A percentile compares a stretch with the other conserved stretches of the same genome.
Conservation (phyloP, 2,888 invertebrate genomes). For the Cosmorhoe ocellata region DNA sequence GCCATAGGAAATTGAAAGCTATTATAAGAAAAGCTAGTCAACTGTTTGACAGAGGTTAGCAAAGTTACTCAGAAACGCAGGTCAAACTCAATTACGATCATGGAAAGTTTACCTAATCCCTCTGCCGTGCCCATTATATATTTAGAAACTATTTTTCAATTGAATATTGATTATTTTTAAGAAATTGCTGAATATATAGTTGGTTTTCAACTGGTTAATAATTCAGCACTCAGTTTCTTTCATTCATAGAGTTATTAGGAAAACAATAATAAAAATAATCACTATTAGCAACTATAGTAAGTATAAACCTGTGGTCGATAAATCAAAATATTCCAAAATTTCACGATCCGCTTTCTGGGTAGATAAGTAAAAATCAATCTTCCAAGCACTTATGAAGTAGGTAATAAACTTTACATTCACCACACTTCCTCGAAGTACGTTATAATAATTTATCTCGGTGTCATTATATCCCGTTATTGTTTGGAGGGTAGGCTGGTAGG, state of each 20-base stretch:
- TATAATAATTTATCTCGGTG: conserved; percentile 36
- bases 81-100: conserved; percentile 35
- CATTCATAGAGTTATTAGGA: too few relatives aligned
- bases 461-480: conserved; percentile 47
- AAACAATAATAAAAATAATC: too few relatives aligned
- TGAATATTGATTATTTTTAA: not conserved
- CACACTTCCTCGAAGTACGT: conserved; percentile 31
- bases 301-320: too few relatives aligned
- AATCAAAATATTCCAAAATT: conserved; percentile 6
- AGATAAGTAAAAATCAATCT: conserved; percentile 22
- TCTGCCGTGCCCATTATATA: not conserved
- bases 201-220: too few relatives aligned
- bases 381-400: conserved; percentile 6
- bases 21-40: conserved; percentile 36
- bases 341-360: not conserved
- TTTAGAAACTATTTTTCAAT: not conserved
- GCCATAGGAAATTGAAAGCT: conserved; percentile 41
- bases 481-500: conserved; percentile 37
- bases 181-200: too few relatives aligned
- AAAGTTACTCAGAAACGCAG: conserved; percentile 9
- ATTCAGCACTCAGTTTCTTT: too few relatives aligned
- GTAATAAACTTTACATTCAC: conserved; percentile 25
- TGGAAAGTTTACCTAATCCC: conserved; percentile 37
- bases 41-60: conserved; percentile 32
- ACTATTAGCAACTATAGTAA: too few relatives aligned